A percentile compares a stretch with the other conserved stretches of the same genome.
Conservation (phyloP, 2,113 vertebrate species). For the Antigone vipio region DNA sequence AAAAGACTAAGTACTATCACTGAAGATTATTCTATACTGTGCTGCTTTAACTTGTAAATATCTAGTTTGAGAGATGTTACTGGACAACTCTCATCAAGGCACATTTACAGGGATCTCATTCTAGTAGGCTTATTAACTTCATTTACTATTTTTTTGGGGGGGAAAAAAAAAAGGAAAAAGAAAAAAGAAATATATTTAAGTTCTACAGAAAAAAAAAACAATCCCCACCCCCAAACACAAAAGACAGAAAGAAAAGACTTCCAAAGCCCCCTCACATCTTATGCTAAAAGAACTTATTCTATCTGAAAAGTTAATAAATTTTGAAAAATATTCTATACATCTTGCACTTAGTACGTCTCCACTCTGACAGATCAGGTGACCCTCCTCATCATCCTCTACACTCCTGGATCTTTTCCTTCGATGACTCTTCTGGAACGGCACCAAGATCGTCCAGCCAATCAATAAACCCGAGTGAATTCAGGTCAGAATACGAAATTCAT, state of each 20-base stretch:
- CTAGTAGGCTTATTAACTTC: conserved; percentile 56
- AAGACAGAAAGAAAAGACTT: conserved; percentile 63
- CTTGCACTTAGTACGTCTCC: conserved; percentile 95
- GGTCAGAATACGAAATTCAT: conserved; percentile 91
- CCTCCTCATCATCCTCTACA: conserved; percentile 96
- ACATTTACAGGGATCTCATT: conserved; percentile 42
- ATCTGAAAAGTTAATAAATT: conserved; percentile 76
- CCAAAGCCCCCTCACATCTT: conserved; percentile 66
- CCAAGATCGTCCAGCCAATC: conserved; percentile 78
- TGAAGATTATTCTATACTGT: conserved; percentile 56
- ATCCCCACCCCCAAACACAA: conserved; percentile 25
- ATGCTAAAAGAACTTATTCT: conserved; percentile 69
- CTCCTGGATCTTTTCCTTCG: conserved; percentile 92
- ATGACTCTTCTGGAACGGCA: conserved; percentile 89
- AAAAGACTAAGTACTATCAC: conserved; percentile 30
- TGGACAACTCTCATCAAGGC: conserved; percentile 57
- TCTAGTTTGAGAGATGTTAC: conserved; percentile 1
- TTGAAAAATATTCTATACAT: conserved; percentile 95
- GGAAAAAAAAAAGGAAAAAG: neutral
- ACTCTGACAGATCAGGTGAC: conserved; percentile 96
- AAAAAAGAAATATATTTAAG: conserved; percentile 13
- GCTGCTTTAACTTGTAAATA: conserved; percentile 31
- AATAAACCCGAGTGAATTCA: conserved; percentile 83
- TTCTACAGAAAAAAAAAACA: conserved; percentile 54
- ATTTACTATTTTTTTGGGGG: conserved; percentile 32